Evolutionary conservation across 2,888 invertebrate species (phyloP).

Genomic region (Drosophila setosimentum): DNA sequence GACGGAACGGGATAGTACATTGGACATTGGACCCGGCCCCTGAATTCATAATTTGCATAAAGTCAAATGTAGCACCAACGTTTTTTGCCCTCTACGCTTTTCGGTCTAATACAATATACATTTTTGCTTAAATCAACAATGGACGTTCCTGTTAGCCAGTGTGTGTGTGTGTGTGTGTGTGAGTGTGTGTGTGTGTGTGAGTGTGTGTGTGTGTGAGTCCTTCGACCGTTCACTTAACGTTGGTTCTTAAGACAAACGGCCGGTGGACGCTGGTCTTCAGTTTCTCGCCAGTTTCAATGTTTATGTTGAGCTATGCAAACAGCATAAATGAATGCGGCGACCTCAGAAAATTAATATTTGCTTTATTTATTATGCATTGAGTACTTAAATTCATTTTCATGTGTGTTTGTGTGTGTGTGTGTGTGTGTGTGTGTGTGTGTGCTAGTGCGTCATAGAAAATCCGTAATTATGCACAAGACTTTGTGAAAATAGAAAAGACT

Average conservation of each 20-base stretch:
- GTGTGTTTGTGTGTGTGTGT: constrained; percentile 8
- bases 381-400: constrained; percentile 17
- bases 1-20: constrained; percentile 18
- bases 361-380: constrained; percentile 79
- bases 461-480: constrained; percentile 32
- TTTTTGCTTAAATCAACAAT: constrained; percentile 53
- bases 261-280: constrained; percentile 2
- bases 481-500: background rate
- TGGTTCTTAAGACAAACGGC: constrained; percentile 26
- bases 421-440: constrained; percentile 11
- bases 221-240: constrained; percentile 60
- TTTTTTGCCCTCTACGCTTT: constrained; percentile 28
- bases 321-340: constrained; percentile 49
- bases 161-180: background rate
- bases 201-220: constrained; percentile 9
- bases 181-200: background rate
- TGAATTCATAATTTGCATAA: constrained; percentile 75
- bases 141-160: background rate
- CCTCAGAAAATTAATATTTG: constrained; percentile 71
- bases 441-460: constrained; percentile 21
- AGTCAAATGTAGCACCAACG: constrained; percentile 48
- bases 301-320: constrained; percentile 53
- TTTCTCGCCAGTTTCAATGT: constrained; percentile 13
- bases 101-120: constrained; percentile 48
- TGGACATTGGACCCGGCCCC: constrained; percentile 27